These are phyloP conservation scores for Scopus umbretta DNA, from an alignment of 2,113 vertebrate species.

Conservation along the genomic window DNA sequence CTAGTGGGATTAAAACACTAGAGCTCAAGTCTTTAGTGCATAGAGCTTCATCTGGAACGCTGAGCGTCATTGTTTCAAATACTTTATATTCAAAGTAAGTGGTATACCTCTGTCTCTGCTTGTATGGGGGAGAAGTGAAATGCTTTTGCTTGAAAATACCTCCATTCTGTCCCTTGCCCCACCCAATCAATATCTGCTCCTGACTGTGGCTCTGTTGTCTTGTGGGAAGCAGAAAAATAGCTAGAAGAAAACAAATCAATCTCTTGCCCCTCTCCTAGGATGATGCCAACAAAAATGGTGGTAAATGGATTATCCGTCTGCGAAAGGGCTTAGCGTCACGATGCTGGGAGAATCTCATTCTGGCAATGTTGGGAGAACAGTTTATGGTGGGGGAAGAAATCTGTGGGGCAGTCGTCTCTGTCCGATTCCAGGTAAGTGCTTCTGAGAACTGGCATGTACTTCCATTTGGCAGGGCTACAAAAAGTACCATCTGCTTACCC, in stretches of 20 bases:
- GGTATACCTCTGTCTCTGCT: neutral
- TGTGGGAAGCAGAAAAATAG: neutral
- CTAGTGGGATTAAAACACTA: neutral
- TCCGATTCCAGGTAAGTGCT: constrained; percentile 79
- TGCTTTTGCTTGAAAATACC: neutral
- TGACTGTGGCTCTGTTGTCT: neutral
- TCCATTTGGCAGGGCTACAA: neutral
- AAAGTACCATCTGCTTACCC: neutral
- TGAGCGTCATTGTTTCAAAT: neutral
- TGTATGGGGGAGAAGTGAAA: neutral
- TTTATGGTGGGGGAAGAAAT: constrained; percentile 86
- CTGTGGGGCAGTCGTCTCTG: constrained; percentile 82
- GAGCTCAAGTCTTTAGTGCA: neutral
- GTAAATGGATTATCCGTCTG: constrained; percentile 84
- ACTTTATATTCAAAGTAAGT: neutral
- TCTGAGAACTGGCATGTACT: neutral
- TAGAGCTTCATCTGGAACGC: neutral
- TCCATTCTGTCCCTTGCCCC: neutral
- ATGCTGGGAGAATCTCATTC: constrained; percentile 84
- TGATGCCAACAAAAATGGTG: constrained; percentile 85
- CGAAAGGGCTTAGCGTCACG: constrained; percentile 81
- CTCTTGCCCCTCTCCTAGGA: constrained; percentile 66
- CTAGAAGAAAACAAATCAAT: constrained; percentile 21
- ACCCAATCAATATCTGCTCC: constrained; percentile 21
- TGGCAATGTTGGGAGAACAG: constrained; percentile 83